Evolutionary conservation across 2,797 vertebrate species (phyloP), one percentile per base, ranked within the genome.

Genomic region (Propithecus perrieri): DNA sequence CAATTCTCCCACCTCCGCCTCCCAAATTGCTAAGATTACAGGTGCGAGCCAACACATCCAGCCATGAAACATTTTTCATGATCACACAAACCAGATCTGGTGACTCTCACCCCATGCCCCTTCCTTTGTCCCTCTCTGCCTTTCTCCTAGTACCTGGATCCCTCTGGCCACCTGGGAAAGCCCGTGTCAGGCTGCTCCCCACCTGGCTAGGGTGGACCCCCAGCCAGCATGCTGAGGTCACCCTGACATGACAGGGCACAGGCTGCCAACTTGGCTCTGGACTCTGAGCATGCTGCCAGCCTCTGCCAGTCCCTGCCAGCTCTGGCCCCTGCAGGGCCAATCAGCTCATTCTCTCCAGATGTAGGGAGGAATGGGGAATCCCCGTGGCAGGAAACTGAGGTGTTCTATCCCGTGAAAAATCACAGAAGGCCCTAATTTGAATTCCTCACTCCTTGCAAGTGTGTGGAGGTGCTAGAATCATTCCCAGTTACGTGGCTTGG

Each of bases 391-490:
- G 57, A 76, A 75, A 59, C 0, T 0, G 17, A 80, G 59, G 48
- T 59, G 50, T 92, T 91, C 78, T 28, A 71, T 46, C 48, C 28
- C 12, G 33, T 87, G 71, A 96, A 85, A 95, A 95, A 69, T 69
- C 87, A 86, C 80, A 92, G 72, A 76, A 57, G 50, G 48, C 30
- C 28, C 48, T 75, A 17, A 53, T 94, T 67, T 88, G 72, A 94
- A 88, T 96, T 85, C 67, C 13, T 92, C 7, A 13, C 17, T n/a
- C 69, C 85, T 86, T 5, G 10, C 4, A 18, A 90, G 50, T 35
- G 15, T 65, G 35, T 30, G 35, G 55, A 81, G 15, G 18, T 33
- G 24, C 67, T 85, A 50, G 72, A 81, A 57, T 72, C 30, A 72
- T 67, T 94, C 46, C 35, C n/a, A 35, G 41, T 43, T 67, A 50